Base-by-base conservation (phyloP, 1,140 invertebrate genomes). In the Aphelenchoides besseyi region DNA sequence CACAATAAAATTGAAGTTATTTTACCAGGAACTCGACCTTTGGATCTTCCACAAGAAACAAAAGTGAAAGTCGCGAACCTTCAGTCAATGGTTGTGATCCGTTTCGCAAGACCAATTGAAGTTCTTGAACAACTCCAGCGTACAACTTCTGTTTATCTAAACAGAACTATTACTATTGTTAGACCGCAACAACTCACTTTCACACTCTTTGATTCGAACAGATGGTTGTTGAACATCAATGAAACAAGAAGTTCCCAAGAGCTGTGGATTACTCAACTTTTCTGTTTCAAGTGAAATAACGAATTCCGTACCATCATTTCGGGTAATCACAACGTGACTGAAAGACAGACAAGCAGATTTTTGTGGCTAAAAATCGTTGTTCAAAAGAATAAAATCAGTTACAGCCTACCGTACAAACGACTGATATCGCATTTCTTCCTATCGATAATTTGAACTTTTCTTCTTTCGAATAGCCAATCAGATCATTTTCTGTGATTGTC, bases 11-110 rank as follows among this genome's bases (percentile, higher is more conserved):
- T 18, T 28, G 23, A 29, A 16, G 16, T 57, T 18, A 62, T 18
- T 35, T 66, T n/a, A 82, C 80, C 64, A 72, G 62, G 55, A 80
- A 77, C 71, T 82, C 52, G 12, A 35, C 29, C 23, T 37, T 52
- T 53, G 68, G 33, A 26, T 41, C 9, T 18, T 37, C 1, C 9
- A 30, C 55, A n/a, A 62, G 71, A 33, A 75, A 26, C 35, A 48
- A 73, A 54, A 73, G 16, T 53, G 33, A 55, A 9, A 76, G 32
- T 28, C n/a, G 30, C 29, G 73, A 68, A 8, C 33, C 18, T 3
- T 35, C 28, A 23, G 26, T 23, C 9, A 76, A 37, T 23, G 69
- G 23, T n/a, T 29, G 41, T n/a, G 79, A 79, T 29, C 80, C 79
- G 18, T 72, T 35, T n/a, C 70, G 59, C 5, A 80, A 41, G 9